Conservation (phyloP, 2,113 vertebrate genomes). For the Lepidothrix coronata region DNA sequence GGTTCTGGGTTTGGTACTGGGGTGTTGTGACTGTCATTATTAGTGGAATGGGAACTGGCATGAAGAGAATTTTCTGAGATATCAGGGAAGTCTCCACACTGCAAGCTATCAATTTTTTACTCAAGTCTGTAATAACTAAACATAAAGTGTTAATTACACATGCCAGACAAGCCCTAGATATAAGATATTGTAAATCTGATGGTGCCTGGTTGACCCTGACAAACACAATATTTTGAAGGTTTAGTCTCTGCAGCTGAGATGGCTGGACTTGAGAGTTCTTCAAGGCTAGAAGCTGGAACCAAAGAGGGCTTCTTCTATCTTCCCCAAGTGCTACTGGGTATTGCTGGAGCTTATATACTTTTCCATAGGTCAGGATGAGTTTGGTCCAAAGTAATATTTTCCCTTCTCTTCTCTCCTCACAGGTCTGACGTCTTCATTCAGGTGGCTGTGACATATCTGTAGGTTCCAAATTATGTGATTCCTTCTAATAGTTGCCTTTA, state of each 20-base stretch:
- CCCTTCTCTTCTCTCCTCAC: background rate
- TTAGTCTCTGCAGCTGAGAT: background rate
- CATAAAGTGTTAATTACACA: background rate
- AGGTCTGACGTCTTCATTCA: background rate
- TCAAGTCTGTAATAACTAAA: background rate
- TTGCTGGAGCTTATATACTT: background rate
- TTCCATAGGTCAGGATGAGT: background rate
- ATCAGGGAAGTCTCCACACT: background rate
- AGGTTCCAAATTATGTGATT: fast-evolving
- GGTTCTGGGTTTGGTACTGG: background rate
- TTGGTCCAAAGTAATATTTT: background rate
- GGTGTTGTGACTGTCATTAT: background rate
- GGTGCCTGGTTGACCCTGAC: background rate
- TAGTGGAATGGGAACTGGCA: background rate
- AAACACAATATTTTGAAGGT: background rate
- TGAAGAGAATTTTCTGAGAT: background rate
- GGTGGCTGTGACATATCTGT: background rate
- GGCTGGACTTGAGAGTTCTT: background rate
- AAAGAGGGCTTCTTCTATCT: background rate
- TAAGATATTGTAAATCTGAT: background rate
- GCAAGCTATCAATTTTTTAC: background rate
- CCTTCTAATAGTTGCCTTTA: background rate
- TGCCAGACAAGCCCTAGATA: background rate
- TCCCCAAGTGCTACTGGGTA: background rate
- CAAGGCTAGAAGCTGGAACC: background rate